Conservation (phyloP, 2,113 vertebrate species). For the Romanogobio albipinnatus region DNA sequence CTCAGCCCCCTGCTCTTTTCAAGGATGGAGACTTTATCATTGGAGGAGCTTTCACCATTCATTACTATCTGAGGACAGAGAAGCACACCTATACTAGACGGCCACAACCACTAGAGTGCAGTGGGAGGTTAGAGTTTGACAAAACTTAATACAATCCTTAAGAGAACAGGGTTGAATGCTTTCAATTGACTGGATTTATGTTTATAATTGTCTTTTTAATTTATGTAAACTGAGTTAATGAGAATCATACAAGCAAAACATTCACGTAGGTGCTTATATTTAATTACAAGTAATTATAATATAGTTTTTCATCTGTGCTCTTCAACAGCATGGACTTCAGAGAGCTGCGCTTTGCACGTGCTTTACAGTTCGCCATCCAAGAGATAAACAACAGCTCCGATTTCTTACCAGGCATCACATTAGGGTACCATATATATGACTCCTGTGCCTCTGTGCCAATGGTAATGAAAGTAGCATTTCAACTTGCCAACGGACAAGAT, state of each 20-base stretch:
- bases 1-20: conserved; percentile 59
- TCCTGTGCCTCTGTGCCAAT: conserved; percentile 66
- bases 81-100: conserved; percentile 62
- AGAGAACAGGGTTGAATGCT: neutral
- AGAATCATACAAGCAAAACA: neutral
- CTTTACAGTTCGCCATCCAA: conserved; percentile 73
- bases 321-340: conserved; percentile 63
- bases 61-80: conserved; percentile 55
- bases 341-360: conserved; percentile 67
- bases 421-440: conserved; percentile 74
- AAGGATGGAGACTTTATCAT: conserved; percentile 68
- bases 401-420: conserved; percentile 67
- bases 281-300: neutral
- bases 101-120: conserved; percentile 66
- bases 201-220: neutral
- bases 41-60: conserved; percentile 69
- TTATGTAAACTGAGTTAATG: neutral
- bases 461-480: conserved; percentile 62
- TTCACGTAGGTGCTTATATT: neutral
- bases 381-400: conserved; percentile 74
- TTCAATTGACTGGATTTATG: neutral
- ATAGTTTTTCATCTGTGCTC: conserved; percentile 10
- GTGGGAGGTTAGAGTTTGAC: conserved; percentile 67
- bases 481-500: conserved; percentile 65
- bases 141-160: neutral